A percentile compares a stretch with the other conserved stretches of the same genome.
Conservation (phyloP, 2,888 invertebrate species). For the Drosophila percnosoma region DNA sequence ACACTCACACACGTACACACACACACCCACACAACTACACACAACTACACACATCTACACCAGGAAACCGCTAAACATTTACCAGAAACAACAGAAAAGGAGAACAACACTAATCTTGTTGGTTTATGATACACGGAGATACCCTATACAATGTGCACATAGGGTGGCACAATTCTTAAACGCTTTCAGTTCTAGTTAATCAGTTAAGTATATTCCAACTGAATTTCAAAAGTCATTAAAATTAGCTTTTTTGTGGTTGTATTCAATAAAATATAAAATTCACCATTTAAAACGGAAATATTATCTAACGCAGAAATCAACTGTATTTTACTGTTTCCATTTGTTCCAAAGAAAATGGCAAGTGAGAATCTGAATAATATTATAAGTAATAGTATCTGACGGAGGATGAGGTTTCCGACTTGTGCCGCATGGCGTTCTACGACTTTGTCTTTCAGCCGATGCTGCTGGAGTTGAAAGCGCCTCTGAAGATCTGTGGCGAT, state of each 20-base stretch:
- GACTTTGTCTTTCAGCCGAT: slow-evolving; percentile 99
- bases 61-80: slow-evolving; percentile 38
- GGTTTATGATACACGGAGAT: neutral
- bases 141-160: slow-evolving; percentile 9
- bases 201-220: neutral
- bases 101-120: neutral
- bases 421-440: slow-evolving; percentile 98
- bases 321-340: neutral
- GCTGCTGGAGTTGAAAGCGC: slow-evolving; percentile 98
- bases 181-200: neutral
- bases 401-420: slow-evolving; percentile 97
- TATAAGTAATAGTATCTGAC: slow-evolving; percentile 94
- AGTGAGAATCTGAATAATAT: slow-evolving; percentile 94
- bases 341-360: slow-evolving; percentile 19
- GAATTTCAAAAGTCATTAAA: neutral
- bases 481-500: slow-evolving; percentile 99
- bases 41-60: neutral
- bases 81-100: slow-evolving; percentile 20
- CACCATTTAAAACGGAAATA: neutral
- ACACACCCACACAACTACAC: neutral
- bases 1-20: neutral
- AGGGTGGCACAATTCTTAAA: neutral
- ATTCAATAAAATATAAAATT: neutral
- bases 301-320: neutral
- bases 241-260: too few relatives aligned